phyloP scores from a whole-genome alignment of 2,797 vertebrate genomes.

The Notolabrus celidotus region DNA sequence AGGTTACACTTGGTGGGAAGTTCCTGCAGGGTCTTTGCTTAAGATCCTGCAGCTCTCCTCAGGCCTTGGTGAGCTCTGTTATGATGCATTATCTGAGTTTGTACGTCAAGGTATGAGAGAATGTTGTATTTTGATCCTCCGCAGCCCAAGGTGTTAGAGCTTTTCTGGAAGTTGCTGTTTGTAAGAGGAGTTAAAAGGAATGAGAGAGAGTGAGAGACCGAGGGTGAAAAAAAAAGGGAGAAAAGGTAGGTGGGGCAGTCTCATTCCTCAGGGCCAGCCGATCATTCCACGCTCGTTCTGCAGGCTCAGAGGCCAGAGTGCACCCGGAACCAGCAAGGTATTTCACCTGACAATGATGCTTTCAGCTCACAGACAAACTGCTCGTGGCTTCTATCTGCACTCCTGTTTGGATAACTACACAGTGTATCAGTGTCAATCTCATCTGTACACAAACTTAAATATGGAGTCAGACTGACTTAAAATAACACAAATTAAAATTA shows the following conservation, averaged over 20 bases:
- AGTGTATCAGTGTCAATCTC: conserved; percentile 12
- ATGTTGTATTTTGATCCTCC: background rate
- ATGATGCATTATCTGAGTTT: too few relatives aligned
- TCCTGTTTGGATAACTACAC: background rate
- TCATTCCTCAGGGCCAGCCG: conserved; percentile 50
- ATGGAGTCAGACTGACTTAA: background rate
- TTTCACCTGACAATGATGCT: conserved; percentile 39
- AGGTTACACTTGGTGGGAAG: conserved; percentile 44
- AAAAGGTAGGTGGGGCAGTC: conserved; percentile 52
- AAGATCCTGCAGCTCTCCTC: conserved; percentile 12
- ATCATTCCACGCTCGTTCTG: conserved; percentile 36
- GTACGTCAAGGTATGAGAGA: background rate
- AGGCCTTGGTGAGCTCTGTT: conserved; percentile 23
- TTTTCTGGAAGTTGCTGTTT: background rate
- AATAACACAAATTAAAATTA: background rate
- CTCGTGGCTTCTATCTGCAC: conserved; percentile 5
- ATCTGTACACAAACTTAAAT: background rate
- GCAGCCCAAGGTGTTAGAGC: background rate
- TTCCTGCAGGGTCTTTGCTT: conserved; percentile 22
- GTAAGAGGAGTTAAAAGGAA: background rate
- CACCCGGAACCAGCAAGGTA: conserved; percentile 34
- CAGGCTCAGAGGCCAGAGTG: conserved; percentile 46
- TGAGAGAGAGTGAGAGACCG: background rate
- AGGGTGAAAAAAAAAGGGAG: conserved; percentile 23
- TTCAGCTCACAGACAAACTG: background rate